phyloP scores from a whole-genome alignment of 1,140 invertebrate species.

The Ptiloglossa arizonensis region DNA sequence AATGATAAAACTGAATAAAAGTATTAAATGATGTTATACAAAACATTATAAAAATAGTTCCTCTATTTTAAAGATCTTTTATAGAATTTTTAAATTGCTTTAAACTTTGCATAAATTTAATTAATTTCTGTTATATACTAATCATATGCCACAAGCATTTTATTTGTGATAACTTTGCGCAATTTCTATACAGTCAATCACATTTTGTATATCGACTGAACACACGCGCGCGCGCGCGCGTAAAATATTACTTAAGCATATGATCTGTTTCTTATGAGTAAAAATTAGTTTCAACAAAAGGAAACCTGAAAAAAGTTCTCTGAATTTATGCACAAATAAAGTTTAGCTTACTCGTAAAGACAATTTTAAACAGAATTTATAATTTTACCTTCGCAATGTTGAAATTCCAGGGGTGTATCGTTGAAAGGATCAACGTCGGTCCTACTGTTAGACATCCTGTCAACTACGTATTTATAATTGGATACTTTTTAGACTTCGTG shows the following conservation, averaged over 20 bases:
- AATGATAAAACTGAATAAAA: too few species aligned
- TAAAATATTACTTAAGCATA: neutral
- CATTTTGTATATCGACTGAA: neutral
- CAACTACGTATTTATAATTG: slow-evolving; percentile 4
- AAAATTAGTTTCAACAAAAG: neutral
- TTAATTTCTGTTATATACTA: neutral
- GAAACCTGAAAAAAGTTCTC: neutral
- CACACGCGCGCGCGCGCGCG: too few species aligned
- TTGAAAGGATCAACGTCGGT: slow-evolving; percentile 72
- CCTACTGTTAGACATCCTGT: slow-evolving; percentile 65
- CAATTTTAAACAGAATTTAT: neutral
- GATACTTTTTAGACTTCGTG: neutral
- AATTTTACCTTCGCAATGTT: slow-evolving; percentile 55
- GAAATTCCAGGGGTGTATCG: slow-evolving; percentile 67
- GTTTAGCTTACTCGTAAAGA: neutral
- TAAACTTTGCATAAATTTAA: neutral
- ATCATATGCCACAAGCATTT: neutral
- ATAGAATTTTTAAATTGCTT: neutral
- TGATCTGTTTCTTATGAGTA: neutral
- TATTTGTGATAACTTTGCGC: neutral
- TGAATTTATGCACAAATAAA: neutral
- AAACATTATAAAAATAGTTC: neutral
- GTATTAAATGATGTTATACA: neutral
- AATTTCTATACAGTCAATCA: slow-evolving; percentile 1
- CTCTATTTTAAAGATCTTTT: neutral